Conservation (phyloP, 2,113 vertebrate genomes). For the Fukomys damarensis region DNA sequence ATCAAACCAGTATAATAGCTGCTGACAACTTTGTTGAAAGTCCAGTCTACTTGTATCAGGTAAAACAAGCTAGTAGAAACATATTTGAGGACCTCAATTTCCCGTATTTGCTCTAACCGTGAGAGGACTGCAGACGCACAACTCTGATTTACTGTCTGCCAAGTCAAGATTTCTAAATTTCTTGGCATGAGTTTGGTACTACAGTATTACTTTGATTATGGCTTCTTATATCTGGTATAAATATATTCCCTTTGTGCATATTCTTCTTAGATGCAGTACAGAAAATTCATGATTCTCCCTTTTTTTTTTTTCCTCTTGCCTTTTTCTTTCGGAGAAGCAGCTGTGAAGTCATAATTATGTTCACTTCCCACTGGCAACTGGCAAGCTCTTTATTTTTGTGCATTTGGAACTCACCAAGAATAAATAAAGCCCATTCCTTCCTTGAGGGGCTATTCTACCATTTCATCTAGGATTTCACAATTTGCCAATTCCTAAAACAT, state of each 20-base stretch:
- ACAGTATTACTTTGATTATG: slow-evolving; percentile 68
- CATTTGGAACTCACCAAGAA: slow-evolving; percentile 76
- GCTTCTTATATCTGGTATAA: slow-evolving; percentile 74
- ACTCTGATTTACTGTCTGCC: slow-evolving; percentile 40
- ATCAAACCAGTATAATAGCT: slow-evolving; percentile 8
- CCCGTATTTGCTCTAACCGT: slow-evolving; percentile 42
- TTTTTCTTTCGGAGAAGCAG: slow-evolving; percentile 83
- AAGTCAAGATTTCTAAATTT: slow-evolving; percentile 55
- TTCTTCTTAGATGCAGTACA: slow-evolving; percentile 73
- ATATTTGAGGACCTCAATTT: slow-evolving; percentile 2
- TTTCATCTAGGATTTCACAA: slow-evolving; percentile 60
- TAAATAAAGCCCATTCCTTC: slow-evolving; percentile 74
- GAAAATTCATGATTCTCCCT: slow-evolving; percentile 70
- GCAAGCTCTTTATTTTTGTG: slow-evolving; percentile 75
- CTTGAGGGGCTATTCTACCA: slow-evolving; percentile 68
- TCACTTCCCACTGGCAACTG: slow-evolving; percentile 76
- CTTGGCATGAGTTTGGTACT: slow-evolving; percentile 71
- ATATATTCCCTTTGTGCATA: slow-evolving; percentile 78
- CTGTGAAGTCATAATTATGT: slow-evolving; percentile 82
- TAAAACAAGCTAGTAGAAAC: neutral
- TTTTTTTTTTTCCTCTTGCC: slow-evolving; percentile 50
- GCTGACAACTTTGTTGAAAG: slow-evolving; percentile 53
- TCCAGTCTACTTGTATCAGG: neutral
- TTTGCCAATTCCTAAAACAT: slow-evolving; percentile 72
- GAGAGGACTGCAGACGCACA: neutral